These are phyloP conservation scores for Amphiura filiformis DNA, from an alignment of 35 echinoderm and acorn worm species.

Conservation along the genomic window DNA sequence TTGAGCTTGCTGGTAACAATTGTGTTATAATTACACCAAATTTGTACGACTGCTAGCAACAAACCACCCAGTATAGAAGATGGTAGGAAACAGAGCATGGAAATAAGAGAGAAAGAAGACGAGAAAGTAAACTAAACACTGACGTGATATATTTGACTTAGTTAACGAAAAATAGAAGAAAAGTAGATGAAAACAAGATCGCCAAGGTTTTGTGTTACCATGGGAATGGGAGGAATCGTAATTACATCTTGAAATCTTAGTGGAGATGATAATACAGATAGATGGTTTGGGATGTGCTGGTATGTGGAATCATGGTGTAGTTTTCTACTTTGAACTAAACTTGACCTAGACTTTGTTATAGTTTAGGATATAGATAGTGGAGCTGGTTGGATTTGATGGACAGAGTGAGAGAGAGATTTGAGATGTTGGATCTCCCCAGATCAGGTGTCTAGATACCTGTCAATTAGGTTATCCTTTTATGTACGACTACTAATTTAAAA, in stretches of 20 bases:
- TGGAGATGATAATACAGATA: not conserved
- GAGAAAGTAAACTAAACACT: too few species aligned
- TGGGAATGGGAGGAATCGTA: slow-evolving; percentile 3
- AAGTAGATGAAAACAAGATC: slow-evolving; percentile 4
- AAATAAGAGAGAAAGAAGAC: too few species aligned
- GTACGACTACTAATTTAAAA: too few species aligned
- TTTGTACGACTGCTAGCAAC: too few species aligned
- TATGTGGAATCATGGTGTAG: not conserved
- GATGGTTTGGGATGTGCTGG: not conserved
- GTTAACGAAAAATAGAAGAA: not conserved
- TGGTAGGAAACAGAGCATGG: not conserved
- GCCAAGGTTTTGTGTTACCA: slow-evolving; percentile 3
- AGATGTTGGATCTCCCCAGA: not conserved
- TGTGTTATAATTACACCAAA: too few species aligned
- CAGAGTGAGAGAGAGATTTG: not conserved
- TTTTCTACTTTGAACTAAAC: not conserved
- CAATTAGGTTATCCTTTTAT: not conserved
- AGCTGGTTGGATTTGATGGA: not conserved
- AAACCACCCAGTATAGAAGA: not conserved
- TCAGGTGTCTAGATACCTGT: not conserved
- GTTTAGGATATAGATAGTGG: not conserved
- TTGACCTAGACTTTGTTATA: not conserved
- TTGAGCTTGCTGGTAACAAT: too few species aligned
- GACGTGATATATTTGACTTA: not conserved
- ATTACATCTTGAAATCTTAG: slow-evolving; percentile 12